Evolutionary conservation across 2,113 vertebrate species (phyloP).

Genomic region (Leptobrachium ailaonicum): DNA sequence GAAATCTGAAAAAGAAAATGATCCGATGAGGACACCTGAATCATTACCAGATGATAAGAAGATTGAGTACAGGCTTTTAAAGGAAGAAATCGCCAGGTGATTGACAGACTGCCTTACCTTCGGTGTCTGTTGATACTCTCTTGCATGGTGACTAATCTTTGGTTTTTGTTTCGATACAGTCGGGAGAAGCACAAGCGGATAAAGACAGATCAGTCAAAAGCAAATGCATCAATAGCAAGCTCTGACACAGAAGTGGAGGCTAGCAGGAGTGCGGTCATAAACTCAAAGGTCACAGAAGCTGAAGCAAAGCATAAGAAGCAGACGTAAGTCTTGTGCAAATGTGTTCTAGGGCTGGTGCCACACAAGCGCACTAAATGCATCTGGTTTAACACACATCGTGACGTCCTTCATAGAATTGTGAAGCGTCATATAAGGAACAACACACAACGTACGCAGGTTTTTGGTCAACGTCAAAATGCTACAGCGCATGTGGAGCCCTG

Average conservation of each 20-base stretch:
- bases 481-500: too few relatives aligned
- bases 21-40: conserved; percentile 84
- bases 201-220: conserved; percentile 68
- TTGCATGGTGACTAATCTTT: neutral
- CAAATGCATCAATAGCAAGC: conserved; percentile 62
- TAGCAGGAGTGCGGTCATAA: conserved; percentile 68
- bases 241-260: conserved; percentile 71
- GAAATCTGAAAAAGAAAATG: conserved; percentile 92
- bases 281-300: conserved; percentile 74
- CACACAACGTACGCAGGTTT: too few relatives aligned
- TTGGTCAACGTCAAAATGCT: too few relatives aligned
- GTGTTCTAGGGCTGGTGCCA: too few relatives aligned
- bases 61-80: conserved; percentile 82
- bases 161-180: conserved; percentile 59
- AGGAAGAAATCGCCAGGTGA: conserved; percentile 89
- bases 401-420: too few relatives aligned
- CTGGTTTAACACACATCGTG: too few relatives aligned
- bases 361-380: too few relatives aligned
- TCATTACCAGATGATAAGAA: conserved; percentile 82
- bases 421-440: too few relatives aligned
- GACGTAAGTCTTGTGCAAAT: conserved; percentile 64
- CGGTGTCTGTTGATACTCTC: neutral
- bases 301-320: conserved; percentile 84
- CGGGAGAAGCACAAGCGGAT: conserved; percentile 85
- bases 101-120: conserved; percentile 10